Evolutionary conservation across 35 echinoderm and acorn worm species (phyloP).

Genomic region (Ptychodera flava): DNA sequence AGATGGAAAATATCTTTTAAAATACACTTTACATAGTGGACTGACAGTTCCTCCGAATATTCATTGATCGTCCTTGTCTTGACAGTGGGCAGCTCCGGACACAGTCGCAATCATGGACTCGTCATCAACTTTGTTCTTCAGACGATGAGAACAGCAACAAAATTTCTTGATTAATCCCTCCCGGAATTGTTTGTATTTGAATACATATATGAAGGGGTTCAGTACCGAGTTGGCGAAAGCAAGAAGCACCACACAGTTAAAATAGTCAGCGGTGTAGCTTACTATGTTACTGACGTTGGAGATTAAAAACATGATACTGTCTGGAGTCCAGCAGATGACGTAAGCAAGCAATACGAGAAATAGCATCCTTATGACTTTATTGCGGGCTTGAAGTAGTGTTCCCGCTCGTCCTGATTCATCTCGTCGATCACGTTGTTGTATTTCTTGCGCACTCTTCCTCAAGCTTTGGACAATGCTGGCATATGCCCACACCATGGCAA

Average conservation of each 20-base stretch:
- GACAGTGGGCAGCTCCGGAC: background rate
- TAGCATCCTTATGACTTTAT: constrained; percentile 71
- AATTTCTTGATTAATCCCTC: constrained; percentile 37
- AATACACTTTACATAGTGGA: too few species aligned
- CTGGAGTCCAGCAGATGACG: constrained; percentile 74
- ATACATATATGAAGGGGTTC: constrained; percentile 92
- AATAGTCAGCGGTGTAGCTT: constrained; percentile 11
- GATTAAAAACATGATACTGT: constrained; percentile 78
- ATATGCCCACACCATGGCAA: constrained; percentile 86
- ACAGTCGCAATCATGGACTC: background rate
- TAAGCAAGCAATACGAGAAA: constrained; percentile 80
- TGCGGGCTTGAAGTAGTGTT: constrained; percentile 61
- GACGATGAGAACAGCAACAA: background rate
- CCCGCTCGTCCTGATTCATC: constrained; percentile 27
- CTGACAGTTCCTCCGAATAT: too few species aligned
- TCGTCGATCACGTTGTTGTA: background rate
- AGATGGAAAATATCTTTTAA: too few species aligned
- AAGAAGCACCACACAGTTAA: constrained; percentile 65
- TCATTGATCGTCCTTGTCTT: too few species aligned
- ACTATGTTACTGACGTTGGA: constrained; percentile 54
- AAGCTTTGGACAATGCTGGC: constrained; percentile 59
- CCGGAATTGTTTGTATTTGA: constrained; percentile 93
- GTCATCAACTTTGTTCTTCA: background rate
- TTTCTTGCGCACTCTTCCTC: constrained; percentile 21
- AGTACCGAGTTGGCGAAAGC: constrained; percentile 79